These are phyloP conservation scores for Casuarius casuarius DNA, from an alignment of 2,113 vertebrate species.

Conservation along the genomic window DNA sequence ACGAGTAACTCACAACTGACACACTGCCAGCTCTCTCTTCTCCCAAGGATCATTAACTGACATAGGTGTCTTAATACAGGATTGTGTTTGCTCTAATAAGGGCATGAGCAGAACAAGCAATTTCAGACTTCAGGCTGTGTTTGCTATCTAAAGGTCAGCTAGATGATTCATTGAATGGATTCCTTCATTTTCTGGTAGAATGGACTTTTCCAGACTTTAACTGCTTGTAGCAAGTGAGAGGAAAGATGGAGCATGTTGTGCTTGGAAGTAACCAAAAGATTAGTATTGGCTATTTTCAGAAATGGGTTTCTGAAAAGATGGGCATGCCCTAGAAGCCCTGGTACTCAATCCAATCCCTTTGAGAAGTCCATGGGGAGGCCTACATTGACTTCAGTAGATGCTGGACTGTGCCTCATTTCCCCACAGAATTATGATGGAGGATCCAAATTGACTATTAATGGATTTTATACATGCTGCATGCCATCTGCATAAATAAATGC, in stretches of 20 bases:
- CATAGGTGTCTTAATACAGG: not conserved
- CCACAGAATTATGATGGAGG: not conserved
- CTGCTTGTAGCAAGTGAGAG: not conserved
- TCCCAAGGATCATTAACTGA: not conserved
- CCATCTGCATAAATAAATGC: not conserved
- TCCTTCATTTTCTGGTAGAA: not conserved
- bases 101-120: not conserved
- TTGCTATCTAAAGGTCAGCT: not conserved
- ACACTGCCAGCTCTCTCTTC: not conserved
- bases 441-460: not conserved
- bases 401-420: not conserved
- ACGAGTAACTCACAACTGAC: not conserved
- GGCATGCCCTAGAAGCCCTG: not conserved
- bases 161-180: not conserved
- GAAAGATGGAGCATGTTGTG: not conserved
- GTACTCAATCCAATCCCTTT: not conserved
- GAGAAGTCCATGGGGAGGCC: not conserved
- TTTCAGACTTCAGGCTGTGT: not conserved
- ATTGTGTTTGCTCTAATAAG: not conserved
- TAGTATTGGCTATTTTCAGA: not conserved
- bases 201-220: not conserved
- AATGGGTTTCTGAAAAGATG: not conserved
- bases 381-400: not conserved
- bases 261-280: not conserved
- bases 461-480: not conserved